Conservation (phyloP, 2,888 invertebrate species). For the Panzeria rudis region DNA sequence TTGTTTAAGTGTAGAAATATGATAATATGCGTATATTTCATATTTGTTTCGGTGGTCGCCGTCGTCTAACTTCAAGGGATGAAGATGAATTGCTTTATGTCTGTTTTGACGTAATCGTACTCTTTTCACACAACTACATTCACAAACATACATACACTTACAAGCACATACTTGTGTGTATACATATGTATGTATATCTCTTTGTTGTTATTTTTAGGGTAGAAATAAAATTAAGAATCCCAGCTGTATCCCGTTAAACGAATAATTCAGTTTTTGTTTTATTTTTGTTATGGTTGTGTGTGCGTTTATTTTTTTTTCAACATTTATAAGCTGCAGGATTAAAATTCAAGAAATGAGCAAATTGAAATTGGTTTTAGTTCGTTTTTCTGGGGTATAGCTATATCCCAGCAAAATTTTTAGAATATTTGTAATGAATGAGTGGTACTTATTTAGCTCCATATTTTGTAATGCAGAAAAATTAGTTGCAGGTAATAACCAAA, state of each 20-base stretch:
- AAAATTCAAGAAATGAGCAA: constrained; percentile 71
- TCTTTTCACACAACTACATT: constrained; percentile 61
- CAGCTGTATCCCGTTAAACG: constrained; percentile 71
- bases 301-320: constrained; percentile 20
- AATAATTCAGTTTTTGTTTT: constrained; percentile 57
- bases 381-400: not conserved
- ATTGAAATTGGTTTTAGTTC: constrained; percentile 63
- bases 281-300: constrained; percentile 38
- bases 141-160: constrained; percentile 3
- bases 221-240: constrained; percentile 54
- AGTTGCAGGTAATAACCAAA: too few relatives aligned
- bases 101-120: constrained; percentile 81
- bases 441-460: not conserved
- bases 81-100: constrained; percentile 82
- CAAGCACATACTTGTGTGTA: not conserved
- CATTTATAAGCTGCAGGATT: constrained; percentile 69
- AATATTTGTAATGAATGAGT: not conserved
- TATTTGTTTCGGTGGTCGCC: constrained; percentile 71
- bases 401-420: not conserved
- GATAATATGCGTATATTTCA: constrained; percentile 78
- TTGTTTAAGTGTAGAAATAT: constrained; percentile 77
- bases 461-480: not conserved
- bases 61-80: constrained; percentile 76
- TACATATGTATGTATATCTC: not conserved
- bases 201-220: constrained; percentile 47